phyloP scores from a whole-genome alignment of 2,113 vertebrate genomes.

The Muscicapa adusta region DNA sequence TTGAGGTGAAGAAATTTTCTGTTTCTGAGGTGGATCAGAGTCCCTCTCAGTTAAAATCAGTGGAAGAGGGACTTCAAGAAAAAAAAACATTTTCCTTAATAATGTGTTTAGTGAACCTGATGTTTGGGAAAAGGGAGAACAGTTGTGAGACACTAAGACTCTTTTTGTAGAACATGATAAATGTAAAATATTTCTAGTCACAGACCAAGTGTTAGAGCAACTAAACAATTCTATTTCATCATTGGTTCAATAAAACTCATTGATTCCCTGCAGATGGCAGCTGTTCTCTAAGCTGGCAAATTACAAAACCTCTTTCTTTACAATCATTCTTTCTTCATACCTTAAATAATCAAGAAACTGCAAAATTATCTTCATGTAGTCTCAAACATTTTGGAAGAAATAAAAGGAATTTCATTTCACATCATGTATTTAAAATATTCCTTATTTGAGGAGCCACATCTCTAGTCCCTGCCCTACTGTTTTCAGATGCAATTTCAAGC shows the following conservation, averaged over 20 bases:
- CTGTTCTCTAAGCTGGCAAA: not conserved
- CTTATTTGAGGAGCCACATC: accelerated
- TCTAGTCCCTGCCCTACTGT: not conserved
- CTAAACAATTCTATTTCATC: not conserved
- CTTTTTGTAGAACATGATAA: not conserved
- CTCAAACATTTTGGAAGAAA: not conserved
- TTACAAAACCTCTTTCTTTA: not conserved
- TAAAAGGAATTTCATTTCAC: not conserved
- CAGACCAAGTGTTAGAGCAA: not conserved
- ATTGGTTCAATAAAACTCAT: not conserved
- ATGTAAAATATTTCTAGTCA: not conserved
- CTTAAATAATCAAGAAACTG: not conserved
- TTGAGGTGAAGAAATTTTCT: not conserved
- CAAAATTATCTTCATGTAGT: not conserved
- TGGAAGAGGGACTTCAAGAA: not conserved
- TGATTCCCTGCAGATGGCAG: not conserved
- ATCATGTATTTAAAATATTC: not conserved
- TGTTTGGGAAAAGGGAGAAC: not conserved
- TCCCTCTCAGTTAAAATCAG: not conserved
- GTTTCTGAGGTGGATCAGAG: not conserved
- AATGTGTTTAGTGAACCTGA: not conserved
- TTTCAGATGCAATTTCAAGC: not conserved
- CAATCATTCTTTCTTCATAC: not conserved
- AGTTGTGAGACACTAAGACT: not conserved
- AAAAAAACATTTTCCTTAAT: not conserved